Percentiles rank a stretch among this genome's conserved stretches.
Evolutionary conservation across 2,113 vertebrate genomes (phyloP).

Genomic region (Sceloporus tristichus): DNA sequence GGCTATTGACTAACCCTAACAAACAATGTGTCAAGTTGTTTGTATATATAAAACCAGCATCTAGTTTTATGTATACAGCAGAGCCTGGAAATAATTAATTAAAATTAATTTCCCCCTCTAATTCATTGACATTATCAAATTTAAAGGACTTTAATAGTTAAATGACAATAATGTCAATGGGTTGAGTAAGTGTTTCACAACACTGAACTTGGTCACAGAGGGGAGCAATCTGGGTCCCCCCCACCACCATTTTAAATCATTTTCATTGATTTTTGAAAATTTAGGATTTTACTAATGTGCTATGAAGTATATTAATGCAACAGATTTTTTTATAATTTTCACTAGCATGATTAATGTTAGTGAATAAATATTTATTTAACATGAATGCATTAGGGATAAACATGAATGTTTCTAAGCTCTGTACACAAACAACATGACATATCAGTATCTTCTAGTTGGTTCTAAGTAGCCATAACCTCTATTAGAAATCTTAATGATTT

Average conservation of each 20-base stretch:
- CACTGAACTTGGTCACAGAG: too few species aligned
- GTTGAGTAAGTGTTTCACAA: too few species aligned
- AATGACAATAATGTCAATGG: background rate
- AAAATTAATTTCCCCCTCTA: background rate
- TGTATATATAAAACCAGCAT: background rate
- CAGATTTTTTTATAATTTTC: background rate
- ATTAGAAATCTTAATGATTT: background rate
- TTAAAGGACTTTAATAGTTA: background rate
- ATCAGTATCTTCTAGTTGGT: background rate
- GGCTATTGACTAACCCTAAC: background rate
- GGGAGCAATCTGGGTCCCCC: too few species aligned
- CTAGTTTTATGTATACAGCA: background rate
- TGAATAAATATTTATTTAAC: background rate
- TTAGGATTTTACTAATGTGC: too few species aligned
- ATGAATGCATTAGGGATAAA: too few species aligned
- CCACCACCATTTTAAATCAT: too few species aligned
- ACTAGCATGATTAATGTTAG: background rate
- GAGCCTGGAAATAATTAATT: background rate
- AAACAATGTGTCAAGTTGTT: slow-evolving; percentile 5
- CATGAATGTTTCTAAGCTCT: background rate
- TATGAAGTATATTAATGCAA: background rate
- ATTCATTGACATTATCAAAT: too few species aligned
- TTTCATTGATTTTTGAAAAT: too few species aligned
- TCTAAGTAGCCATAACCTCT: background rate
- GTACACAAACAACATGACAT: background rate